Conservation (phyloP, 2,888 invertebrate species). For the Xiphydria camelus region DNA sequence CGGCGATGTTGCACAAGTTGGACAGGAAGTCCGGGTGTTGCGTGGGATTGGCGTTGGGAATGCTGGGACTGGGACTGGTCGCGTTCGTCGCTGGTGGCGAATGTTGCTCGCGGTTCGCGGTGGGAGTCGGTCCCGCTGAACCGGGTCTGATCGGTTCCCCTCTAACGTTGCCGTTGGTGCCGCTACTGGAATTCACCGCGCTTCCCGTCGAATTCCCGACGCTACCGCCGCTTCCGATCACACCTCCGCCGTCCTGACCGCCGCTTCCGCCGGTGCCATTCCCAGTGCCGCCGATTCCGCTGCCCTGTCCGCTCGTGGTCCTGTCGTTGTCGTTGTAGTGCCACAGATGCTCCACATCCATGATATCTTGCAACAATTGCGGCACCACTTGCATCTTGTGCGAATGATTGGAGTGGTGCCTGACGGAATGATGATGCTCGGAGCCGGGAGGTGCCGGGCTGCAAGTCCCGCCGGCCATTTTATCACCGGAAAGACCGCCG, state of each 20-base stretch:
- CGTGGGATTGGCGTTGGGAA: constrained; percentile 44
- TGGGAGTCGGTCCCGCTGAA: constrained; percentile 24
- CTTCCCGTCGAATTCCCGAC: constrained; percentile 10
- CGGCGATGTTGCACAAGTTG: constrained; percentile 91
- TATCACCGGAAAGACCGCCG: constrained; percentile 58
- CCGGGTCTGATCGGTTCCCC: constrained; percentile 33
- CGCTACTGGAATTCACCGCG: constrained; percentile 10
- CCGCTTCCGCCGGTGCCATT: background rate
- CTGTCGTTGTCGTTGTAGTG: constrained; percentile 85
- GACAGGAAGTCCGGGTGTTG: constrained; percentile 79
- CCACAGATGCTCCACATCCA: constrained; percentile 96
- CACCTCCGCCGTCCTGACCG: constrained; percentile 2
- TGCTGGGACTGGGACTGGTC: constrained; percentile 11
- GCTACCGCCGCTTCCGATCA: constrained; percentile 15
- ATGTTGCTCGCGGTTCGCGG: constrained; percentile 35
- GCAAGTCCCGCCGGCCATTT: constrained; percentile 46
- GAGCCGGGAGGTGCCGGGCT: constrained; percentile 52
- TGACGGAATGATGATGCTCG: constrained; percentile 50
- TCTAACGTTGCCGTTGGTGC: constrained; percentile 26
- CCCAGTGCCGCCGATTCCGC: constrained; percentile 22
- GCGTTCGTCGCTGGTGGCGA: constrained; percentile 17
- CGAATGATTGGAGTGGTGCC: constrained; percentile 53
- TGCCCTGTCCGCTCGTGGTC: constrained; percentile 62
- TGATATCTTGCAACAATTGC: constrained; percentile 75
- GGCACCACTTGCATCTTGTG: constrained; percentile 54